Evolutionary conservation across 2,113 vertebrate species (phyloP), one percentile per base, ranked within the genome.

Genomic region (Strix uralensis): DNA sequence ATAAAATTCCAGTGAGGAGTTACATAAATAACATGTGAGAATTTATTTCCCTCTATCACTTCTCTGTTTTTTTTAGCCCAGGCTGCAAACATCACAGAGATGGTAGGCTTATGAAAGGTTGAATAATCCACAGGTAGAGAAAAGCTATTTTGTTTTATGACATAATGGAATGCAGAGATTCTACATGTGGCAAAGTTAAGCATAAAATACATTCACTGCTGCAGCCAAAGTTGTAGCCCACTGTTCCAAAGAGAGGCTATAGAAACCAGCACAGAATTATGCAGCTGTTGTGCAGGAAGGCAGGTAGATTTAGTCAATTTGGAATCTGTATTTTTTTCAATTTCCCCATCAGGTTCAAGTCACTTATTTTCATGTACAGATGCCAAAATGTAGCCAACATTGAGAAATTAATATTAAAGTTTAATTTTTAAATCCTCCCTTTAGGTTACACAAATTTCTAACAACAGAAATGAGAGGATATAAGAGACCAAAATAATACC

Each of bases 1-100:
- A 69, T 75, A 88, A 93, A 77, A 93, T 26, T 89, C 72, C n/a
- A 78, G 13, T 38, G 20, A 26, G 38, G 10, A 29, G 3, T 85
- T 94, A n/a, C 54, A 15, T 52, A 93, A 92, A 89, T 49, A 20
- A 30, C 26, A 78, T 7, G 11, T n/a, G 8, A 90, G 17, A 15
- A 81, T 38, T 16, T 92, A 65, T 59, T 79, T 92, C 40, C 1
- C 42, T 11, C 3, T 44, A 61, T 11, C 2, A 63, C 1, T 34
- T 58, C 21, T 26, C 7, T 17, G 6, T 4, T 22, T 61, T 63
- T 74, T 58, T 70, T 75, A 82, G 30, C 7, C 32, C 51, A 95
- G 21, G 32, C 22, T 88, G 30, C 94, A 97, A 97, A 97, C 96
- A 92, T 80, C 71, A 73, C 14, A 22, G 77, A 81, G 54, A 69